Percentiles rank a stretch among this genome's conserved stretches.
phyloP scores from a whole-genome alignment of 2,113 vertebrate genomes.

The Brachyhypopomus gauderio region DNA sequence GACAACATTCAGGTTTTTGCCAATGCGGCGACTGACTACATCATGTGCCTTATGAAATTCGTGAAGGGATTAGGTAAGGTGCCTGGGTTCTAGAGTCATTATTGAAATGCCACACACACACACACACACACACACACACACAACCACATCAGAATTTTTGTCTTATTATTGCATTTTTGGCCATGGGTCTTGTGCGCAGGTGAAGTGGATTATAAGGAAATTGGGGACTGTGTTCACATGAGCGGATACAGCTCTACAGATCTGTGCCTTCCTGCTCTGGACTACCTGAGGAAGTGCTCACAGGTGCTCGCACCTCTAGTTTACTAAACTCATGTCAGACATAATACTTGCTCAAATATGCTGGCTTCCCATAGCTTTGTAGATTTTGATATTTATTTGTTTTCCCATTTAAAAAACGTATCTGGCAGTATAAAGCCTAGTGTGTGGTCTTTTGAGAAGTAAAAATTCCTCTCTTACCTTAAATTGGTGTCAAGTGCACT shows the following conservation, averaged over 20 bases:
- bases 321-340: neutral
- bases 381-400: neutral
- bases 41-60: constrained; percentile 99
- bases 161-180: neutral
- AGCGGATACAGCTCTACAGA: constrained; percentile 85
- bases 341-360: neutral
- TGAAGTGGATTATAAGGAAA: constrained; percentile 91
- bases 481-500: neutral
- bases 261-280: constrained; percentile 93
- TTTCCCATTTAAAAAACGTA: too few relatives aligned
- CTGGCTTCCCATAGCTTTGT: neutral
- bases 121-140: neutral
- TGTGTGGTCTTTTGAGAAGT: too few relatives aligned
- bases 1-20: constrained; percentile 99
- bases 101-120: neutral
- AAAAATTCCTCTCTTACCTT: neutral
- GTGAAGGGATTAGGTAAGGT: constrained; percentile 92
- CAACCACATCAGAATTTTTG: neutral
- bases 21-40: constrained; percentile 96
- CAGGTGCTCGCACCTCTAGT: constrained; percentile 76
- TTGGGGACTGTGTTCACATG: constrained; percentile 83
- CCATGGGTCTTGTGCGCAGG: constrained; percentile 68
- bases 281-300: constrained; percentile 93
- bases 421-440: too few relatives aligned
- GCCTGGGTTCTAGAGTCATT: neutral